Evolutionary conservation across 2,113 vertebrate species (phyloP).

Genomic region (Mellivora capensis): DNA sequence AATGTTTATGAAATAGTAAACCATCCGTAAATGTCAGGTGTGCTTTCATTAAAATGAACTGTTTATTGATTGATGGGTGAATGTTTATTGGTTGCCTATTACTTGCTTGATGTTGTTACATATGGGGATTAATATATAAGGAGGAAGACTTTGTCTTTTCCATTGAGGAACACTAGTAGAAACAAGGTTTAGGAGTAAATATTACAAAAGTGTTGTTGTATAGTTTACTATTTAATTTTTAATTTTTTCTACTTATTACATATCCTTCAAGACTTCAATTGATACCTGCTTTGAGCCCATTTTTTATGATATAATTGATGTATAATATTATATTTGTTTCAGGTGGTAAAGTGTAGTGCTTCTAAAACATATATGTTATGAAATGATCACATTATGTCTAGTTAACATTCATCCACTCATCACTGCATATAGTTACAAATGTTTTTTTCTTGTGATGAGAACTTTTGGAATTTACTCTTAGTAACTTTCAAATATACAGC

Average conservation of each 20-base stretch:
- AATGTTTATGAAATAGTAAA: background rate
- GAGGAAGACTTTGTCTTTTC: background rate
- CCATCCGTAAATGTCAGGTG: background rate
- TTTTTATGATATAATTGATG: background rate
- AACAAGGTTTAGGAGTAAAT: background rate
- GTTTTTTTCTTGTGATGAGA: background rate
- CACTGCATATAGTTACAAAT: background rate
- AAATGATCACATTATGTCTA: background rate
- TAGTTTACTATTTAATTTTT: background rate
- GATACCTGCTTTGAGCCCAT: background rate
- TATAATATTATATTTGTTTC: background rate
- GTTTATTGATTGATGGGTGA: background rate
- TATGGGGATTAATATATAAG: background rate
- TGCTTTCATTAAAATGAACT: background rate
- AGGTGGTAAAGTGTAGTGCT: background rate
- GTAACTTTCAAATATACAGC: background rate
- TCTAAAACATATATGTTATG: too few relatives aligned
- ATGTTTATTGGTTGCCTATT: background rate
- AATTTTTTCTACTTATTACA: background rate
- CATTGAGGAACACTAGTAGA: background rate
- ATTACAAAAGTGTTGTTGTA: background rate
- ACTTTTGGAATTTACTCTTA: background rate
- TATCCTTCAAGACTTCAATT: background rate
- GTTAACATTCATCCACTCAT: background rate
- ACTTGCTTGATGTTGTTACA: background rate